Conservation (phyloP, 2,888 invertebrate genomes). For the Epinotia ramella region DNA sequence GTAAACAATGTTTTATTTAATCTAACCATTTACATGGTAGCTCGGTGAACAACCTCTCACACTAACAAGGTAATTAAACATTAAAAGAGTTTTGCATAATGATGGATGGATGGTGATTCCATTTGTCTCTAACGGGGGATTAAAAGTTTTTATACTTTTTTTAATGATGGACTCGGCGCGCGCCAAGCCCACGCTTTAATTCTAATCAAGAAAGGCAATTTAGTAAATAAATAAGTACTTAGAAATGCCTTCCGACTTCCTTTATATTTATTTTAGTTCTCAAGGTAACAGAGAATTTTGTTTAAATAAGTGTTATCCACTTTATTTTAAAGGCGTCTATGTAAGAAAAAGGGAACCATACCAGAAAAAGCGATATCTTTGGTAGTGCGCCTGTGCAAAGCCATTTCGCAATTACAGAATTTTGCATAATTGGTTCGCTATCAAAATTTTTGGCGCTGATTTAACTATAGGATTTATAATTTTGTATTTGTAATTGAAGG, state of each 20-base stretch:
- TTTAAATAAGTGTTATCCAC: neutral
- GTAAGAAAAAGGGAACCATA: too few species aligned
- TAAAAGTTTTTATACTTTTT: constrained; percentile 28
- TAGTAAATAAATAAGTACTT: constrained; percentile 5
- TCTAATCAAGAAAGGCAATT: constrained; percentile 27
- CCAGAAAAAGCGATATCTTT: too few species aligned
- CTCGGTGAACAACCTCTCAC: constrained; percentile 19
- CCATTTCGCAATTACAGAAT: too few species aligned
- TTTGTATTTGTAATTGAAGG: too few species aligned
- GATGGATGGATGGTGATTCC: constrained; percentile 23
- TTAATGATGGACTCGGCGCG: constrained; percentile 9
- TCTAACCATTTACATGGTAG: constrained; percentile 22
- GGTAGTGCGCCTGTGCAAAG: too few species aligned
- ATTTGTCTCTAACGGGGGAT: constrained; percentile 29
- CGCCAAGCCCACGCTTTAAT: constrained; percentile 31
- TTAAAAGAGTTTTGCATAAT: constrained; percentile 33
- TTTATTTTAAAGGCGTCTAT: neutral
- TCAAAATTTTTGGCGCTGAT: too few species aligned
- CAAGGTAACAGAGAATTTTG: neutral
- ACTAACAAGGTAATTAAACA: constrained; percentile 28
- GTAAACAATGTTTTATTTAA: constrained; percentile 30
- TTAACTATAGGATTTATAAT: too few species aligned
- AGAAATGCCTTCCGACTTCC: neutral
- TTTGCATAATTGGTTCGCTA: too few species aligned
- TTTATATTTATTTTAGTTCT: neutral